Evolutionary conservation across 2,113 vertebrate genomes (phyloP), one percentile per base, ranked within the genome.

Genomic region (Tiliqua scincoides): DNA sequence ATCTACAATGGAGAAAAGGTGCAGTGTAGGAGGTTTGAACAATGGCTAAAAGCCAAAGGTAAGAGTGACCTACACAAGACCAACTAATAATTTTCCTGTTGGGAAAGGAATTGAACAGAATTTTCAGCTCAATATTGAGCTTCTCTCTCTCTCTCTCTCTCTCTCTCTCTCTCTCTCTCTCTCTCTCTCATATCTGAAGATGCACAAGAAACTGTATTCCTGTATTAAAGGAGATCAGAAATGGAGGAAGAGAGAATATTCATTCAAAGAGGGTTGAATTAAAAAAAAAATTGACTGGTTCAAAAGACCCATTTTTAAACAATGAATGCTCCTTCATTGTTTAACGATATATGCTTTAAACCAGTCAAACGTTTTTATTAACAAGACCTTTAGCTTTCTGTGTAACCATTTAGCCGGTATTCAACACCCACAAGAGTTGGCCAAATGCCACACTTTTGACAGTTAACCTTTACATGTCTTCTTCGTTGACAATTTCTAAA

Each of bases 391-490:
- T 81, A 21, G 18, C 17, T 32, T 17, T 81, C 40, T 67, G 20
- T 67, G 54, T 72, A 59, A 72, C 54, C 37, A 6, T 72, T 40
- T 27, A 61, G n/a, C 30, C 37, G 35, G 37, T 67, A 54, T 40
- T 59, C 52, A 83, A 59, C 85, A 84, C 3, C 9, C 1, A 1
- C 0, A 74, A 43, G 2, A 68, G 82, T 68, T 54, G 85, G 21
- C 17, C 52, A 6, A 57, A 89, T 68, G 2, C 65, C 57, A 83
- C 10, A 74, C 5, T 0, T n/a, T 0, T 0, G 0, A 18, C 35
- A 35, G 32, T 77, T 83, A 89, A 89, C 20, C 63, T 88, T 89
- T 63, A 83, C 10, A 18, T 3, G 72, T 1, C 15, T 40, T 87
- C 52, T 67, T 52, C 0, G 23, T 48, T 77, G 76, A 21, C 65